These are phyloP conservation scores for Gymnopithys bicolor DNA, from an alignment of 2,797 vertebrate genomes.

Conservation along the genomic window DNA sequence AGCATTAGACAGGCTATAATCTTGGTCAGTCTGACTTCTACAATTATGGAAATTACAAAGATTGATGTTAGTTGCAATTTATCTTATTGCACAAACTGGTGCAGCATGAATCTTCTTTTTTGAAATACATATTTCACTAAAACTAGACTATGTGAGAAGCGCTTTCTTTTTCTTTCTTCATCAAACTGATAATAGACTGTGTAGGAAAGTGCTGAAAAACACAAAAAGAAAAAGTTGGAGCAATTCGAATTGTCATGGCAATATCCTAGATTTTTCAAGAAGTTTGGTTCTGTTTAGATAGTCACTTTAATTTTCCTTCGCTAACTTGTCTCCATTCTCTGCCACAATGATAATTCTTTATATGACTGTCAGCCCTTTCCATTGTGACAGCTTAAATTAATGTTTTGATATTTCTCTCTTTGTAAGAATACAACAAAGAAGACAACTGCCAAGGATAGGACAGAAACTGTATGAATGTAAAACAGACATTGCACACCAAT, in stretches of 20 bases:
- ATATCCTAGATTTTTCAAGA: conserved; percentile 66
- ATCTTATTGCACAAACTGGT: conserved; percentile 46
- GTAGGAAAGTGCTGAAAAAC: conserved; percentile 59
- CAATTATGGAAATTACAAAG: conserved; percentile 17
- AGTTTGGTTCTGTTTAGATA: conserved; percentile 74
- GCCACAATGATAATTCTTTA: conserved; percentile 73
- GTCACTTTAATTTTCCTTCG: conserved; percentile 73
- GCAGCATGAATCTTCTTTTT: conserved; percentile 15
- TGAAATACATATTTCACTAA: conserved; percentile 50
- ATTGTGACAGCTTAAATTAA: conserved; percentile 79
- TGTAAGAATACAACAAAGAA: conserved; percentile 76
- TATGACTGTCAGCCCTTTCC: conserved; percentile 74
- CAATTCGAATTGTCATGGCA: conserved; percentile 64
- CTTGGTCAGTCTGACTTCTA: conserved; percentile 48
- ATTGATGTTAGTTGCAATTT: conserved; percentile 37
- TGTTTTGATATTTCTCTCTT: conserved; percentile 76
- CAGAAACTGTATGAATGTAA: conserved; percentile 68
- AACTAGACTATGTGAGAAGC: conserved; percentile 38
- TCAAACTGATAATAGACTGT: conserved; percentile 63
- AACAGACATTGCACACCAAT: conserved; percentile 50
- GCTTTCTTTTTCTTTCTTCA: conserved; percentile 47
- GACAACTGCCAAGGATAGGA: conserved; percentile 73
- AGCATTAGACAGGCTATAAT: conserved; percentile 40
- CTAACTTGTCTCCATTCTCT: conserved; percentile 73
- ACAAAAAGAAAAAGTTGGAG: conserved; percentile 59